Percentiles rank a stretch among this genome's conserved stretches.
Evolutionary conservation across 2,113 vertebrate species (phyloP).

Genomic region (Meles meles): DNA sequence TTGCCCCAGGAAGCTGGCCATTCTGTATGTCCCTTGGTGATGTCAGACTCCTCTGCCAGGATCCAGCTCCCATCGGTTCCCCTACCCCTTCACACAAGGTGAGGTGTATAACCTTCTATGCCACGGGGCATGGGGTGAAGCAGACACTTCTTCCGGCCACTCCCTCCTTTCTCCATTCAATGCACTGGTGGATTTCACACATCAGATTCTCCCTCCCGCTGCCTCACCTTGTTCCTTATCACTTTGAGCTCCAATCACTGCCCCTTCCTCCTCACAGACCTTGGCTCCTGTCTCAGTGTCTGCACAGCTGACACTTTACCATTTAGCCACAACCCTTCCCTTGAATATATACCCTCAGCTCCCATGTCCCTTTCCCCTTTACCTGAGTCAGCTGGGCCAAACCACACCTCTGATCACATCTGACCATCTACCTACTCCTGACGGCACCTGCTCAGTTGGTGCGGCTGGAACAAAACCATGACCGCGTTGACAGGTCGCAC

Average conservation of each 20-base stretch:
- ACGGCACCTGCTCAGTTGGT: background rate
- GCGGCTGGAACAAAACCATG: background rate
- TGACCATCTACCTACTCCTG: fast-evolving
- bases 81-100: too few relatives aligned
- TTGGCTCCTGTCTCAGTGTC: background rate
- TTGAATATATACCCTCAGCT: too few relatives aligned
- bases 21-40: fast-evolving
- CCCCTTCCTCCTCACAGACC: background rate
- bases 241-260: fast-evolving
- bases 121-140: background rate
- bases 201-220: fast-evolving
- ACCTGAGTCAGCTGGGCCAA: background rate
- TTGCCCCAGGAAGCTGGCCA: background rate
- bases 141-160: fast-evolving
- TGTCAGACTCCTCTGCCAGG: too few relatives aligned
- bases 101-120: fast-evolving
- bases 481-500: fast-evolving
- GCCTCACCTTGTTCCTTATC: background rate
- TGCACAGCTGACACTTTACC: fast-evolving
- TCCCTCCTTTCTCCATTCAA: background rate
- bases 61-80: fast-evolving
- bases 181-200: fast-evolving
- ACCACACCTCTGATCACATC: fast-evolving
- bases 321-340: background rate
- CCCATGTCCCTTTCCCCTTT: background rate